Percentiles rank a stretch among this genome's conserved stretches.
Conservation (phyloP, 2,888 invertebrate genomes). For the Cerastis rubricosa region DNA sequence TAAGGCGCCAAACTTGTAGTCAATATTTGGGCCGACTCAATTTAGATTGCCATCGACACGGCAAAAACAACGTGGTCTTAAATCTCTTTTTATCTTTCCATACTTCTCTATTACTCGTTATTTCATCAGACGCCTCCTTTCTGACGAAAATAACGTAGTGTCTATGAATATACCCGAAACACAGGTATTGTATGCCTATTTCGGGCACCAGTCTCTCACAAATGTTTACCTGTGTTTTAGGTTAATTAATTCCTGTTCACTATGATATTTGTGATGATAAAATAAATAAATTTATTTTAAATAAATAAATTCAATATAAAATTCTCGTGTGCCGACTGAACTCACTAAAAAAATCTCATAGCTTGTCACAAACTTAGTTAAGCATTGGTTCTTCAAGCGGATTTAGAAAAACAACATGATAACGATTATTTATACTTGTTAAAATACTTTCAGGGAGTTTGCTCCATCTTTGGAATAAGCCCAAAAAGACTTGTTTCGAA, state of each 20-base stretch:
- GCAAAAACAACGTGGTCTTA: not conserved
- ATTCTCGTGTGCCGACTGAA: not conserved
- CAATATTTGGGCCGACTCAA: not conserved
- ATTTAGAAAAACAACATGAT: not conserved
- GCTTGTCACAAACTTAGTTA: not conserved
- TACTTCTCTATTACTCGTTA: too few relatives aligned
- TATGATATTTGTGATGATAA: too few relatives aligned
- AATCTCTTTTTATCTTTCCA: too few relatives aligned
- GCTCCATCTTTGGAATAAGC: not conserved
- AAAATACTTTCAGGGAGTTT: not conserved
- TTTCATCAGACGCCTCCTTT: too few relatives aligned
- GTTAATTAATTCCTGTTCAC: too few relatives aligned
- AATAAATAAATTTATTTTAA: too few relatives aligned
- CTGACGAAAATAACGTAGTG: too few relatives aligned
- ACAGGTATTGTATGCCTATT: too few relatives aligned
- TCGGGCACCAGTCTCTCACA: too few relatives aligned
- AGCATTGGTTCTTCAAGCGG: not conserved
- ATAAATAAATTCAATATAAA: too few relatives aligned
- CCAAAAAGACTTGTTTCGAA: not conserved
- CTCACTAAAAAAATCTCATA: not conserved
- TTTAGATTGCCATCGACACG: not conserved
- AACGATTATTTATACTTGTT: not conserved
- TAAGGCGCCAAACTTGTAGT: not conserved
- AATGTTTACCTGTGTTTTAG: too few relatives aligned
- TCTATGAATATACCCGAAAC: too few relatives aligned